phyloP scores from a whole-genome alignment of 2,113 vertebrate species.

The Capreolus pygargus region DNA sequence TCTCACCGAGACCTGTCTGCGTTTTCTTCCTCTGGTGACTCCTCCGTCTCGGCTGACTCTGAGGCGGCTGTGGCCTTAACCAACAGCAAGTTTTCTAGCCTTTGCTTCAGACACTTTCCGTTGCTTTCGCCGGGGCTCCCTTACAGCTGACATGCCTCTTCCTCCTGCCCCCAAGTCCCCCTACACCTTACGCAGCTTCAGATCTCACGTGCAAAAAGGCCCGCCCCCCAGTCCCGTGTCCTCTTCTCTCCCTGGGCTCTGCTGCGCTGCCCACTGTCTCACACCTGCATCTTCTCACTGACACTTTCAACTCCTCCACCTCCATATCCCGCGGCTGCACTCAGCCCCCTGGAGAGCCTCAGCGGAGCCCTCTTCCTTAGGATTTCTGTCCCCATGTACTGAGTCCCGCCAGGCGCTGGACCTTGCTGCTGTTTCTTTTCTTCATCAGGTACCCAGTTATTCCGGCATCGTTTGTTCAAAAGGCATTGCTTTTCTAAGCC shows the following conservation, averaged over 20 bases:
- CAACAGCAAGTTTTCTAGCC: background rate
- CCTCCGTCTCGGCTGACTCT: background rate
- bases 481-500: background rate
- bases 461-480: no score
- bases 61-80: no score
- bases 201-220: background rate
- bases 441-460: background rate
- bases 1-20: accelerated
- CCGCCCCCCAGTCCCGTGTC: accelerated
- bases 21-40: background rate
- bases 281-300: accelerated
- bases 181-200: background rate
- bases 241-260: accelerated
- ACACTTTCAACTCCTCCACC: accelerated
- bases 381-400: no score
- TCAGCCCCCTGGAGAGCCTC: background rate
- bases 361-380: accelerated
- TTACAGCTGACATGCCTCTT: accelerated
- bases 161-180: no score
- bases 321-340: background rate
- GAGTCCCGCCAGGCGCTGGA: background rate
- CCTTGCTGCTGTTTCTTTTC: background rate
- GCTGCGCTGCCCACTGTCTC: no score
- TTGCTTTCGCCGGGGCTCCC: background rate
- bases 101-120: accelerated